Conservation (phyloP, 2,797 vertebrate species). For the Etheostoma perlongum region DNA sequence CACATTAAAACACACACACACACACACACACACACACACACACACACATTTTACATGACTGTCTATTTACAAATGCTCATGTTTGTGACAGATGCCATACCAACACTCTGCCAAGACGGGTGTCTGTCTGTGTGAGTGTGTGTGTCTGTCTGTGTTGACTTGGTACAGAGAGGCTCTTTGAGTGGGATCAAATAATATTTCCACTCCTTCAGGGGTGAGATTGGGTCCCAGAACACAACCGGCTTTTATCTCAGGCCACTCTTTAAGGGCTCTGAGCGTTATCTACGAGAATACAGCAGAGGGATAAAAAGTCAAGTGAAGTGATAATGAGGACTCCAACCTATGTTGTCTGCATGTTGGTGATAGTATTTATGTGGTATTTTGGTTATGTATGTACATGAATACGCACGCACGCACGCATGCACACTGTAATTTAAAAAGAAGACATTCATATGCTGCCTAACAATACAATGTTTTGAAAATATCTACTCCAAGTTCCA, state of each 20-base stretch:
- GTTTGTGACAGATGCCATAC: neutral
- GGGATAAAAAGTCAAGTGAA: constrained; percentile 36
- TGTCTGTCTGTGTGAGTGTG: neutral
- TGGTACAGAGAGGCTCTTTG: constrained; percentile 57
- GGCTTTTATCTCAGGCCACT: constrained; percentile 68
- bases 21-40: neutral
- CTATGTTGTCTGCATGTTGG: constrained; percentile 44
- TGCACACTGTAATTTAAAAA: constrained; percentile 22
- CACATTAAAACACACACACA: neutral
- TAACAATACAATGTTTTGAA: constrained; percentile 1
- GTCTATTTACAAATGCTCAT: neutral
- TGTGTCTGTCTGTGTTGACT: constrained; percentile 28
- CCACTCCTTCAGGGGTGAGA: constrained; percentile 56
- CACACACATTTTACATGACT: neutral
- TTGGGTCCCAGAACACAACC: constrained; percentile 53
- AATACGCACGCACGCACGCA: neutral
- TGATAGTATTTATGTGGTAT: constrained; percentile 48
- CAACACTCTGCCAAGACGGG: neutral
- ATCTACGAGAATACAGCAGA: constrained; percentile 36
- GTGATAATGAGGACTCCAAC: constrained; percentile 28
- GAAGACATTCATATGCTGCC: constrained; percentile 10
- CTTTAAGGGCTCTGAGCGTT: constrained; percentile 31
- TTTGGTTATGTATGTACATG: constrained; percentile 10
- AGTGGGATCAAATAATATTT: constrained; percentile 78
- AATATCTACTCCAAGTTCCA: neutral